phyloP scores from a whole-genome alignment of 2,888 invertebrate genomes.

The Apodemia mormo region DNA sequence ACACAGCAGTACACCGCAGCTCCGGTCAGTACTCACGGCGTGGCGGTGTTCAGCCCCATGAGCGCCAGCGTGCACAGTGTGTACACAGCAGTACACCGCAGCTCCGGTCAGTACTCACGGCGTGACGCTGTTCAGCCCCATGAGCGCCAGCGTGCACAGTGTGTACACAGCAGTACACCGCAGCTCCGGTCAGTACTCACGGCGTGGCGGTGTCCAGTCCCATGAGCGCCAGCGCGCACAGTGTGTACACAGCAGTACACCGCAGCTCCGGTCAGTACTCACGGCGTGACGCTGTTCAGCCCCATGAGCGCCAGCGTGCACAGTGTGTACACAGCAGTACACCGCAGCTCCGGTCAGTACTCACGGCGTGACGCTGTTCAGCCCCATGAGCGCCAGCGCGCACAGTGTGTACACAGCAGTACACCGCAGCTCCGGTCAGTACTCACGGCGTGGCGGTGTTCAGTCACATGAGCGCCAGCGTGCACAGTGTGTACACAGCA shows the following conservation, averaged over 20 bases:
- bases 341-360: slow-evolving; percentile 26
- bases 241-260: too few relatives aligned
- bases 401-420: too few relatives aligned
- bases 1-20: too few relatives aligned
- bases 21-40: slow-evolving; percentile 31
- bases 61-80: too few relatives aligned
- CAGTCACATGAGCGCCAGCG: too few relatives aligned
- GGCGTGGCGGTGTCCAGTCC: slow-evolving; percentile 85
- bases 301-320: slow-evolving; percentile 43
- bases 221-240: slow-evolving; percentile 31
- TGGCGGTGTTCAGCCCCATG: slow-evolving; percentile 51
- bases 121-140: slow-evolving; percentile 52
- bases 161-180: too few relatives aligned
- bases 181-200: slow-evolving; percentile 32
- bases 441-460: slow-evolving; percentile 54
- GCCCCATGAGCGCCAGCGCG: slow-evolving; percentile 67
- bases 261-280: slow-evolving; percentile 26
- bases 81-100: too few relatives aligned
- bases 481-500: slow-evolving; percentile 43
- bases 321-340: too few relatives aligned
- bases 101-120: slow-evolving; percentile 29
- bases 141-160: slow-evolving; percentile 43
- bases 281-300: slow-evolving; percentile 52
- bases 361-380: slow-evolving; percentile 79
- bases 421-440: background rate